Conservation (phyloP, 2,113 vertebrate species). For the Muntiacus reevesi region DNA sequence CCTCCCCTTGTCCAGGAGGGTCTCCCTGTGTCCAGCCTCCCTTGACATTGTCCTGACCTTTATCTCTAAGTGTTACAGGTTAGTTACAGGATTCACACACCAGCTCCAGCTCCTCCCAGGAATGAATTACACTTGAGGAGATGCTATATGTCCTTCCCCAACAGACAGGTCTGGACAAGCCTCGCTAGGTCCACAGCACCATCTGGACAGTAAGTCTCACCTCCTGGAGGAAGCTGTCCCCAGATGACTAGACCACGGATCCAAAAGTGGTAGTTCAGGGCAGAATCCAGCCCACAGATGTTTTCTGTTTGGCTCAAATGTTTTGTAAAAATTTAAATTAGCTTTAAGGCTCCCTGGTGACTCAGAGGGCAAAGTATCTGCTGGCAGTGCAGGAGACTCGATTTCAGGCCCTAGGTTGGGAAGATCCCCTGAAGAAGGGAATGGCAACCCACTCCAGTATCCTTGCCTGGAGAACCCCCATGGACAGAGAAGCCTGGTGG, state of each 20-base stretch:
- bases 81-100: background rate
- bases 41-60: background rate
- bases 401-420: background rate
- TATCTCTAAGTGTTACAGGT: background rate
- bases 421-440: background rate
- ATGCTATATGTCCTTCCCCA: fast-evolving
- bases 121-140: background rate
- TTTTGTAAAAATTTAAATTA: background rate
- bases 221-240: background rate
- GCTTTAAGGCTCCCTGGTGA: background rate
- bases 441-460: background rate
- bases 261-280: background rate
- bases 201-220: background rate
- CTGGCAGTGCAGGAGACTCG: background rate
- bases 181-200: background rate
- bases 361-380: background rate
- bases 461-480: background rate
- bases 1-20: background rate
- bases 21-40: background rate
- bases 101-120: background rate
- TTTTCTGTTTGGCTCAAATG: background rate
- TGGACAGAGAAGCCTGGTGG: background rate
- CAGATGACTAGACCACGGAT: fast-evolving
- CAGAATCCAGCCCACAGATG: background rate
- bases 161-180: background rate